A percentile compares a stretch with the other conserved stretches of the same genome.
Conservation (phyloP, 2,888 invertebrate genomes). For the Apotomis turbidana region DNA sequence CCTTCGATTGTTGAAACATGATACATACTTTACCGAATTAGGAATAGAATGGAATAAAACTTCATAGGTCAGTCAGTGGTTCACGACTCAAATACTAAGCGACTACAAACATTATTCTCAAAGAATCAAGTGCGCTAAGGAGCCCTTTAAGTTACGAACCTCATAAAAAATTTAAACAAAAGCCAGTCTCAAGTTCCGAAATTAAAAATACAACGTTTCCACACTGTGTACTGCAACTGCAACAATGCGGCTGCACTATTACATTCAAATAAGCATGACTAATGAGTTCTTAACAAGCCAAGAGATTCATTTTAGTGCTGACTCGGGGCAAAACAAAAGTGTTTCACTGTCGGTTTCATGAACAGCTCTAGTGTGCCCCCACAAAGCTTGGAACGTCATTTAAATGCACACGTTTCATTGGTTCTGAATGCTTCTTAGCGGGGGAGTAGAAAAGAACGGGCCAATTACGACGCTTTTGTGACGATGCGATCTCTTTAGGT, state of each 20-base stretch:
- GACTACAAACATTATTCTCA: too few relatives aligned
- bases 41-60: background rate
- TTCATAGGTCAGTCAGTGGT: too few relatives aligned
- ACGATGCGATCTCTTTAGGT: conserved; percentile 76
- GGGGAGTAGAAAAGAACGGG: conserved; percentile 83
- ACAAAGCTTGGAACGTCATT: conserved; percentile 83
- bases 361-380: conserved; percentile 81
- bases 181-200: conserved; percentile 3
- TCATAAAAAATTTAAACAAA: background rate
- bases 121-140: background rate
- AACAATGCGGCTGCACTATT: conserved; percentile 47
- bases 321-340: conserved; percentile 72
- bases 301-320: conserved; percentile 70
- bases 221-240: conserved; percentile 19
- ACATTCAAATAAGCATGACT: conserved; percentile 74
- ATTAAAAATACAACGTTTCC: conserved; percentile 11
- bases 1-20: conserved; percentile 12
- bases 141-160: background rate
- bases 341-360: conserved; percentile 73
- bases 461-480: conserved; percentile 83
- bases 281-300: conserved; percentile 76
- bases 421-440: conserved; percentile 78
- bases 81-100: too few relatives aligned
- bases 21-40: background rate
- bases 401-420: conserved; percentile 85